phyloP scores from a whole-genome alignment of 2,113 vertebrate genomes.

The Aegotheles bennettii region DNA sequence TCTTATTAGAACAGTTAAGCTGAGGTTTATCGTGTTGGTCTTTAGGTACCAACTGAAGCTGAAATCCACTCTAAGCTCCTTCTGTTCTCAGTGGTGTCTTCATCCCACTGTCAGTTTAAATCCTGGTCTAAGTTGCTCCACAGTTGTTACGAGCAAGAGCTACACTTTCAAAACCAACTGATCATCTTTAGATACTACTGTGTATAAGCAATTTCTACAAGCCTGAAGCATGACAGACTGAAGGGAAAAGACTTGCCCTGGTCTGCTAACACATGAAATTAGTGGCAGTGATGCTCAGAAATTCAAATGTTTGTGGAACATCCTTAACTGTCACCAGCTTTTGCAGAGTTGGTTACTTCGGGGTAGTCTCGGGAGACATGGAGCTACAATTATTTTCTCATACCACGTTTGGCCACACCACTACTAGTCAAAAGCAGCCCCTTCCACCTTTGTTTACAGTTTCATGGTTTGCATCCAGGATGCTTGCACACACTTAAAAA shows the following conservation, averaged over 20 bases:
- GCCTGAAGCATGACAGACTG: neutral
- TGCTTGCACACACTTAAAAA: neutral
- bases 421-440: neutral
- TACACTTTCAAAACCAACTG: neutral
- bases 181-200: neutral
- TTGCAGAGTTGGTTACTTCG: neutral
- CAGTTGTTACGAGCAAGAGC: neutral
- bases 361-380: neutral
- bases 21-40: neutral
- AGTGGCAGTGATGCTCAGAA: neutral
- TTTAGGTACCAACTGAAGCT: neutral
- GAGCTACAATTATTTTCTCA: neutral
- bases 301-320: neutral
- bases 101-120: neutral
- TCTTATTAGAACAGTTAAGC: neutral
- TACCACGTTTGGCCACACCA: neutral
- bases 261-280: neutral
- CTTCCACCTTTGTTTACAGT: neutral
- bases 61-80: neutral
- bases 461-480: neutral
- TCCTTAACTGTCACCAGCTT: neutral
- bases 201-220: neutral
- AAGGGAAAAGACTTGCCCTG: neutral
- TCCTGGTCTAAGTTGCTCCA: neutral
- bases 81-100: neutral